phyloP scores from a whole-genome alignment of 2,888 invertebrate genomes.

The Agrochola macilenta region DNA sequence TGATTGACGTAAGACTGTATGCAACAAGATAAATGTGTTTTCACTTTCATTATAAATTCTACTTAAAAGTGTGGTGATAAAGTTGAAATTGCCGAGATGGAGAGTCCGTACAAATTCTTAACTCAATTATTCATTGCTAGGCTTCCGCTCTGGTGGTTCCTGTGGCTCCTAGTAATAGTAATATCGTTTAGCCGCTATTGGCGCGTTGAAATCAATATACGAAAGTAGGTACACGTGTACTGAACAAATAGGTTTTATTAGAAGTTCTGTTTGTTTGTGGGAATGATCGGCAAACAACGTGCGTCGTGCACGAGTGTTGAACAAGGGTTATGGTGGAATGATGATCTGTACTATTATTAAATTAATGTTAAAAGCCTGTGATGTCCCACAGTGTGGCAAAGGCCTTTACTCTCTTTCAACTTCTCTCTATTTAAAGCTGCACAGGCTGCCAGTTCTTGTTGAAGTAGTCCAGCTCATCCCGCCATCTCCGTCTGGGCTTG shows the following conservation, averaged over 20 bases:
- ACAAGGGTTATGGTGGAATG: neutral
- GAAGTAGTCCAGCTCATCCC: no score
- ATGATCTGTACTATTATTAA: neutral
- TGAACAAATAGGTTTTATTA: slow-evolving; percentile 35
- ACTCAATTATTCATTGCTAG: slow-evolving; percentile 64
- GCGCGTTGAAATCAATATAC: slow-evolving; percentile 59
- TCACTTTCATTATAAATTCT: slow-evolving; percentile 19
- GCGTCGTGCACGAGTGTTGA: neutral
- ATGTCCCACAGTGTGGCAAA: no score
- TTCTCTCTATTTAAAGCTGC: no score
- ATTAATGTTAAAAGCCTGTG: no score
- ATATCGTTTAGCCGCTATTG: slow-evolving; percentile 39
- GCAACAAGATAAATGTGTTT: slow-evolving; percentile 27
- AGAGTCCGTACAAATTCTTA: slow-evolving; percentile 46
- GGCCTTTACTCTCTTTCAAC: no score
- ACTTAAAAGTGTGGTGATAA: slow-evolving; percentile 3
- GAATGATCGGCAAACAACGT: slow-evolving; percentile 8
- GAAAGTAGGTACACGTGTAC: slow-evolving; percentile 38
- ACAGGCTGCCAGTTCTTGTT: no score
- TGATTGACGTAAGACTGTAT: slow-evolving; percentile 20
- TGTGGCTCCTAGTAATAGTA: slow-evolving; percentile 33
- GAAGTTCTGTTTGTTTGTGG: slow-evolving; percentile 29
- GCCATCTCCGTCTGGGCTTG: no score
- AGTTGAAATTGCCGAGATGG: slow-evolving; percentile 26
- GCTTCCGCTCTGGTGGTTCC: slow-evolving; percentile 45